These are phyloP conservation scores for Apocrypta bakeri DNA, from an alignment of 1,140 invertebrate genomes.

Conservation along the genomic window DNA sequence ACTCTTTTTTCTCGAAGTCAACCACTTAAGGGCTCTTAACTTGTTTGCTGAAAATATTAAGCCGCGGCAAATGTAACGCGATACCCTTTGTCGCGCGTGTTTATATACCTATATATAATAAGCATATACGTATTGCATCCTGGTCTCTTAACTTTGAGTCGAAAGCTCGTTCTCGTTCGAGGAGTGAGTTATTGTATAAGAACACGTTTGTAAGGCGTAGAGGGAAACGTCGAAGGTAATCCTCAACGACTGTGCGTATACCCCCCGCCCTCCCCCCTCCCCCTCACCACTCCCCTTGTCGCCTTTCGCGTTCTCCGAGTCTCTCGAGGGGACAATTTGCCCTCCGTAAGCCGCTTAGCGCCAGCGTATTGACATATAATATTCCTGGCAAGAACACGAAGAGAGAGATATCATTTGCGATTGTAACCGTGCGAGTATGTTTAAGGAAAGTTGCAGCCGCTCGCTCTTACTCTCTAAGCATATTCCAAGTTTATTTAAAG, in stretches of 20 bases:
- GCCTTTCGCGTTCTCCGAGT: slow-evolving; percentile 23
- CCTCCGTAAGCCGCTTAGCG: slow-evolving; percentile 50
- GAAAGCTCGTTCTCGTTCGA: background rate
- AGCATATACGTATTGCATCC: background rate
- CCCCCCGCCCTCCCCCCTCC: background rate
- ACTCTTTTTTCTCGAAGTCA: slow-evolving; percentile 12
- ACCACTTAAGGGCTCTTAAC: slow-evolving; percentile 61
- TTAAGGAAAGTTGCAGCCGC: background rate
- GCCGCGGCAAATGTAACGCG: slow-evolving; percentile 61
- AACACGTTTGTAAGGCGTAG: background rate
- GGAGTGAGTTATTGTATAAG: background rate
- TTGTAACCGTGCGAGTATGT: background rate
- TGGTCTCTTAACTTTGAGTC: slow-evolving; percentile 25
- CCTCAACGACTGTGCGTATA: background rate
- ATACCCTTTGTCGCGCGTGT: slow-evolving; percentile 54
- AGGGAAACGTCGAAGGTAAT: slow-evolving; percentile 11
- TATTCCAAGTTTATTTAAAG: slow-evolving; percentile 53
- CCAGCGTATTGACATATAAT: slow-evolving; percentile 51
- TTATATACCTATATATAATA: background rate
- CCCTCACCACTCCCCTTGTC: background rate
- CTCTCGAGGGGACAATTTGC: slow-evolving; percentile 40
- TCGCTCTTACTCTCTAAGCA: background rate
- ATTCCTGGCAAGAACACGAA: slow-evolving; percentile 45
- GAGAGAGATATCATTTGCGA: slow-evolving; percentile 37
- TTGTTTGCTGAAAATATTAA: slow-evolving; percentile 65